These are phyloP conservation scores for Campoletis raptor DNA, from an alignment of 2,888 invertebrate species.

Conservation along the genomic window DNA sequence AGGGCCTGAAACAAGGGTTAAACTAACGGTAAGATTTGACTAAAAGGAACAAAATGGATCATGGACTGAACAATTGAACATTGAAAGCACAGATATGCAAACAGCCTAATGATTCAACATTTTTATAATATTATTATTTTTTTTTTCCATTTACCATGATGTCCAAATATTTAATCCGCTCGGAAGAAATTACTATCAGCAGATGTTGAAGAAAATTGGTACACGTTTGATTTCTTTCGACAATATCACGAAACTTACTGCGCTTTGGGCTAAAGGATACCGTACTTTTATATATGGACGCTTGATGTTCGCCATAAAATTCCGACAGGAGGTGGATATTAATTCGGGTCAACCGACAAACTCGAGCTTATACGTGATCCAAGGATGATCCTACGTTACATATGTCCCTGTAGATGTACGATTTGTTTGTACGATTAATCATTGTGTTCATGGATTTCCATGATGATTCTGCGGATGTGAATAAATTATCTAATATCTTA, in stretches of 20 bases:
- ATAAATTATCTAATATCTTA: constrained; percentile 12
- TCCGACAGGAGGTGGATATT: constrained; percentile 70
- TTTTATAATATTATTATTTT: background rate
- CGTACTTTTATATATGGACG: constrained; percentile 74
- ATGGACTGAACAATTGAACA: background rate
- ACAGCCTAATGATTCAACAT: background rate
- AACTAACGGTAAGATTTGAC: background rate
- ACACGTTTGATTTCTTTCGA: background rate
- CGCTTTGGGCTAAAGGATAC: constrained; percentile 41
- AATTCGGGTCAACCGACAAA: constrained; percentile 73
- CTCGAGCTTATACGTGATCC: constrained; percentile 12
- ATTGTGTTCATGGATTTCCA: constrained; percentile 20
- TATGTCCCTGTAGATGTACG: constrained; percentile 30
- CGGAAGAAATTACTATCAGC: background rate
- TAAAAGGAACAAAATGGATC: background rate
- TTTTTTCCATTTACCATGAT: constrained; percentile 51
- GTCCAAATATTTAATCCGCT: background rate
- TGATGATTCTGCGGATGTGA: constrained; percentile 15
- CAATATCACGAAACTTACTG: constrained; percentile 45
- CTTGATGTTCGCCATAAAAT: constrained; percentile 46
- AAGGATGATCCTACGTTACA: constrained; percentile 36
- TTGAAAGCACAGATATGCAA: background rate
- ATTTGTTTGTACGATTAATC: constrained; percentile 14
- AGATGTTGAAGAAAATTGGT: background rate
- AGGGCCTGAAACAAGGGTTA: background rate